Evolutionary conservation across 2,888 invertebrate genomes (phyloP).

Genomic region (Halictus ligatus): DNA sequence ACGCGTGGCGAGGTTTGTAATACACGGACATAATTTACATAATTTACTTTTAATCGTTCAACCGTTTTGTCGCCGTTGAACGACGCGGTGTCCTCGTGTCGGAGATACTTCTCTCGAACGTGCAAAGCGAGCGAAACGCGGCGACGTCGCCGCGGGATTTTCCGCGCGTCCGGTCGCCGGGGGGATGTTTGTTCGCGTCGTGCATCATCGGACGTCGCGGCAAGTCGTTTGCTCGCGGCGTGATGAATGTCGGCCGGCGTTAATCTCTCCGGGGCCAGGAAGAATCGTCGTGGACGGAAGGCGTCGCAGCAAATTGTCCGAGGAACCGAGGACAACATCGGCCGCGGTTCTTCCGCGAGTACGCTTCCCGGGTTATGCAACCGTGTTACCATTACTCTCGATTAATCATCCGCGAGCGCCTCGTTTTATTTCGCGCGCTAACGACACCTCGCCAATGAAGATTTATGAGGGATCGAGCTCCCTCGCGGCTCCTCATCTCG

Average conservation of each 20-base stretch:
- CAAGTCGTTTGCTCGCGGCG: neutral
- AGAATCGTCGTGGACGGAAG: neutral
- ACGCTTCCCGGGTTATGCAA: slow-evolving; percentile 25
- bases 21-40: neutral
- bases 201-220: slow-evolving; percentile 16
- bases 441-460: slow-evolving; percentile 46
- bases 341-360: neutral
- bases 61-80: neutral
- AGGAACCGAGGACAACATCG: neutral
- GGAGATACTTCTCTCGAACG: neutral
- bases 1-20: neutral
- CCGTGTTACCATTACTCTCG: slow-evolving; percentile 27
- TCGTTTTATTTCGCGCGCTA: slow-evolving; percentile 37
- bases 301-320: neutral
- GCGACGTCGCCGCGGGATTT: neutral
- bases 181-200: slow-evolving; percentile 18
- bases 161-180: neutral
- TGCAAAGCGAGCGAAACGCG: neutral
- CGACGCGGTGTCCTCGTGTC: neutral
- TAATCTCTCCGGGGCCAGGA: slow-evolving; percentile 22
- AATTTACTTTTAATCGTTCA: neutral
- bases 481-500: neutral
- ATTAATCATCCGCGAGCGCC: slow-evolving; percentile 38
- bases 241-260: slow-evolving; percentile 29
- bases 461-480: slow-evolving; percentile 35